A percentile compares a stretch with the other conserved stretches of the same genome.
These are phyloP conservation scores for Saxidomus purpurata DNA, from an alignment of 1,140 invertebrate genomes.

Conservation along the genomic window DNA sequence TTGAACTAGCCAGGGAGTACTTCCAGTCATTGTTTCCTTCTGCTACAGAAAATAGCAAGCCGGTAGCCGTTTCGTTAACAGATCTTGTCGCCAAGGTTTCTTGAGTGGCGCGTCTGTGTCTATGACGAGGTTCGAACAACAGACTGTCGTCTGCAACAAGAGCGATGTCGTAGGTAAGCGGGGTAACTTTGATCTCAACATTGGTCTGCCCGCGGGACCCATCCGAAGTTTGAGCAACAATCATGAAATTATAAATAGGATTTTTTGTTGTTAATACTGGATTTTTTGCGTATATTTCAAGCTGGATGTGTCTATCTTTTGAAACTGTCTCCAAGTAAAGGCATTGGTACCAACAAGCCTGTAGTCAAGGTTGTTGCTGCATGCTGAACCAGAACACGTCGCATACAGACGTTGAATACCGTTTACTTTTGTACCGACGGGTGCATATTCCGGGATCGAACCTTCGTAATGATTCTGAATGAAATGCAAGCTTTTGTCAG, in stretches of 20 bases:
- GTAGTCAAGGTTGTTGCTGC: constrained; percentile 50
- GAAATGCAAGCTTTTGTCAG: constrained; percentile 5
- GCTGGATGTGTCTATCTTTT: constrained; percentile 1
- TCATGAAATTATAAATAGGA: constrained; percentile 18
- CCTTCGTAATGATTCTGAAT: not conserved
- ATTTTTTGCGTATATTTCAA: constrained; percentile 35
- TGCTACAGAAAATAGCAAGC: not conserved
- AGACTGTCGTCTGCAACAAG: not conserved
- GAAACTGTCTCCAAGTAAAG: constrained; percentile 43
- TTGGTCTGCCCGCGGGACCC: constrained; percentile 15
- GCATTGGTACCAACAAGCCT: constrained; percentile 30
- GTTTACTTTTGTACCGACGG: constrained; percentile 14
- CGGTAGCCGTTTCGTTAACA: constrained; percentile 23
- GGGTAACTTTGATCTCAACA: constrained; percentile 6
- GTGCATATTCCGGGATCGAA: not conserved
- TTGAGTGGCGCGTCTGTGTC: constrained; percentile 19
- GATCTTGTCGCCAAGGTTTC: not conserved
- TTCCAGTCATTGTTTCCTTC: not conserved
- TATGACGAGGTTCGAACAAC: not conserved
- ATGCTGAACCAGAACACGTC: not conserved
- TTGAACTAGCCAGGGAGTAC: constrained; percentile 15
- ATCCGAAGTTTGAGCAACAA: constrained; percentile 25
- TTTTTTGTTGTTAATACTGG: not conserved
- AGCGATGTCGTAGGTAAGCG: not conserved
- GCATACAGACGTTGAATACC: constrained; percentile 47